Evolutionary conservation across 2,888 invertebrate genomes (phyloP).

Genomic region (Miltochrista miniata): DNA sequence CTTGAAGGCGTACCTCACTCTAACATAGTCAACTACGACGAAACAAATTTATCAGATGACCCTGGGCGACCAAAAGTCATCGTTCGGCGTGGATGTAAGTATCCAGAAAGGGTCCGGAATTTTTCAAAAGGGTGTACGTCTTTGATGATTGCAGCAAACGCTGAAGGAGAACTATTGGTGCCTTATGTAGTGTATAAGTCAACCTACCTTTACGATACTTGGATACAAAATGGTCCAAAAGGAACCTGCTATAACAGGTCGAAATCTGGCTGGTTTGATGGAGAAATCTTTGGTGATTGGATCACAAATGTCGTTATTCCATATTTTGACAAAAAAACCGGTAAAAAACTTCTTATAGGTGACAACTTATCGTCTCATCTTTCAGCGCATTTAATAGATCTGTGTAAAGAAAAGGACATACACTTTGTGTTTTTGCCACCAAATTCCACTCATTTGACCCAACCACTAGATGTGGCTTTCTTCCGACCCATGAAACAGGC

Average conservation of each 20-base stretch:
- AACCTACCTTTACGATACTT: constrained; percentile 50
- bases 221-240: constrained; percentile 54
- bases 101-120: constrained; percentile 52
- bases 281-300: constrained; percentile 26
- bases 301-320: constrained; percentile 26
- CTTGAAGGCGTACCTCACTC: constrained; percentile 14
- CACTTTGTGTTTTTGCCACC: neutral
- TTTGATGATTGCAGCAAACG: constrained; percentile 57
- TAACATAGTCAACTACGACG: constrained; percentile 31
- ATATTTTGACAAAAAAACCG: constrained; percentile 8
- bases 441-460: neutral
- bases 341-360: neutral
- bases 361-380: neutral
- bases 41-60: constrained; percentile 32
- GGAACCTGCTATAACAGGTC: neutral
- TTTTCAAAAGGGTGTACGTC: constrained; percentile 46
- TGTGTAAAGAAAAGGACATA: neutral
- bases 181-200: constrained; percentile 64
- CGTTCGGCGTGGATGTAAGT: constrained; percentile 44
- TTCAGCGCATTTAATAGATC: neutral
- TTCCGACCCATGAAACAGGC: neutral
- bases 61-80: constrained; percentile 32
- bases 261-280: neutral
- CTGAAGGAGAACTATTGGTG: constrained; percentile 51
- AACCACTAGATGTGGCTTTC: neutral